Conservation (phyloP, 2,797 vertebrate species). For the Calcarius lapponicus region DNA sequence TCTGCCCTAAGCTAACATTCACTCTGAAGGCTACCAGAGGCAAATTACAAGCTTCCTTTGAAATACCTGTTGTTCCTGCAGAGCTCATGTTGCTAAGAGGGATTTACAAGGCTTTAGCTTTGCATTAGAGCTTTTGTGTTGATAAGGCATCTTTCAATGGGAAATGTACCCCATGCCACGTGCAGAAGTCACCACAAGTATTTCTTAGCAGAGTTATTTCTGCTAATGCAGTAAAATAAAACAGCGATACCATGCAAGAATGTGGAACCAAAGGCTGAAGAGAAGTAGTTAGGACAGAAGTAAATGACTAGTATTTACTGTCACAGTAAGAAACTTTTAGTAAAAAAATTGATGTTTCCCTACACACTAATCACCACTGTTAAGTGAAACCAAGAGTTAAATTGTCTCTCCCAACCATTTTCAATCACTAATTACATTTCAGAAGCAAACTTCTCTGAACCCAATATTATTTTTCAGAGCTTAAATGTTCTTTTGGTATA, state of each 20-base stretch:
- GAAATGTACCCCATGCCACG: not conserved
- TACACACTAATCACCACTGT: not conserved
- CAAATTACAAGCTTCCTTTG: constrained; percentile 16
- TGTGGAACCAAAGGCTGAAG: not conserved
- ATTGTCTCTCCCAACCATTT: not conserved
- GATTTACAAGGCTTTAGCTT: not conserved
- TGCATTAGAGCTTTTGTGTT: not conserved
- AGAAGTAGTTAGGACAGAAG: not conserved
- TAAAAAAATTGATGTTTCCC: not conserved
- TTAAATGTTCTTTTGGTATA: not conserved
- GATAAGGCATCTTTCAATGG: not conserved
- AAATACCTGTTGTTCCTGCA: not conserved
- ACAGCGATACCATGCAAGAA: not conserved
- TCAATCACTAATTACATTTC: not conserved
- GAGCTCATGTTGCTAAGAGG: not conserved
- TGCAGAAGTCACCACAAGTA: not conserved
- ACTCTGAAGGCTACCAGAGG: not conserved
- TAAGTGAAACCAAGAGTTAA: not conserved
- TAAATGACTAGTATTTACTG: not conserved
- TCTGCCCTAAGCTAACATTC: not conserved
- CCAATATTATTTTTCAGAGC: not conserved
- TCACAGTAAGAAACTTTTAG: not conserved
- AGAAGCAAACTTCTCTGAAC: not conserved
- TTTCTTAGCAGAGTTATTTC: not conserved
- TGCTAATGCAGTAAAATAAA: not conserved